Percentiles rank a stretch among this genome's conserved stretches.
These are phyloP conservation scores for Pseudomyrmex dendroicus DNA, from an alignment of 1,140 invertebrate genomes.

Conservation along the genomic window DNA sequence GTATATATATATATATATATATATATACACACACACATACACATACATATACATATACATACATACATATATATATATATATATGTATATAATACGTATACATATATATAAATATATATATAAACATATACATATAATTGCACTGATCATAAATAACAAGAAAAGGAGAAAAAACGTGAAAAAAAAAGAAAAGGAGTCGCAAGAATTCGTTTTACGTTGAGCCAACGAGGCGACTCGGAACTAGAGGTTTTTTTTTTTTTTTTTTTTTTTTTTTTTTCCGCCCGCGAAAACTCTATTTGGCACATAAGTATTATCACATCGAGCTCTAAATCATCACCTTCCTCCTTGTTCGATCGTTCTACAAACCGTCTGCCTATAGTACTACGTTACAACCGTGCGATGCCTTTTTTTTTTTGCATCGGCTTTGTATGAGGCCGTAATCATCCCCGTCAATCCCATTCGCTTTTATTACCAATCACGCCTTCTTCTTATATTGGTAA, in stretches of 20 bases:
- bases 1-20: conserved; percentile 50
- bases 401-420: conserved; percentile 17
- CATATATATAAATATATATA: no score
- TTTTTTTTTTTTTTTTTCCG: conserved; percentile 30
- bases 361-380: conserved; percentile 25
- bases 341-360: conserved; percentile 50
- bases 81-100: no score
- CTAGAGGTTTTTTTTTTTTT: not conserved
- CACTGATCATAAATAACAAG: conserved; percentile 82
- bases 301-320: conserved; percentile 83
- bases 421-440: conserved; percentile 13
- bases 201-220: conserved; percentile 73
- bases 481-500: conserved; percentile 13
- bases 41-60: no score
- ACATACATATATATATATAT: no score
- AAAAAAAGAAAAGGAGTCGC: conserved; percentile 67
- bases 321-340: conserved; percentile 72
- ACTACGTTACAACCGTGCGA: conserved; percentile 23
- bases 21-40: no score
- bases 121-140: conserved; percentile 76
- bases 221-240: conserved; percentile 77
- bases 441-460: conserved; percentile 3
- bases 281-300: conserved; percentile 82
- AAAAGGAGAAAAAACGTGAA: conserved; percentile 61
- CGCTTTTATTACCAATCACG: not conserved